These are phyloP conservation scores for Caenorhabditis tropicalis DNA, from an alignment of 1,140 invertebrate genomes.

Conservation along the genomic window DNA sequence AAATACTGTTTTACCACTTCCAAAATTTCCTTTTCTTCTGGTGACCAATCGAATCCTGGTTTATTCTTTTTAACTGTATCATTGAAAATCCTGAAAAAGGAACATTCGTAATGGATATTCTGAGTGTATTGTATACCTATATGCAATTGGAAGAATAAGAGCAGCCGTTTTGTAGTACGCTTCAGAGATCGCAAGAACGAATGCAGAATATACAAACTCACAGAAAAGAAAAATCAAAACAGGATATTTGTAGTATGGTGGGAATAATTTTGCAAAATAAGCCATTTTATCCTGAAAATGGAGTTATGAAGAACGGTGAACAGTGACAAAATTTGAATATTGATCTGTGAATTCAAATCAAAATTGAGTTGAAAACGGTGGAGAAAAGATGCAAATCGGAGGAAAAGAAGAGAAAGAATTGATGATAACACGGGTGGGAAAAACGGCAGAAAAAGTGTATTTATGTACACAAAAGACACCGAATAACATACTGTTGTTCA, in stretches of 20 bases:
- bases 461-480: slow-evolving; percentile 30
- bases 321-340: background rate
- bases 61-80: slow-evolving; percentile 49
- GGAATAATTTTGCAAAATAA: slow-evolving; percentile 39
- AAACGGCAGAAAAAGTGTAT: slow-evolving; percentile 29
- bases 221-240: slow-evolving; percentile 43
- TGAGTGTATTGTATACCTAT: background rate
- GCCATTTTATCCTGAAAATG: background rate
- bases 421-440: slow-evolving; percentile 27
- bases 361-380: background rate
- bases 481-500: slow-evolving; percentile 1
- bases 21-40: slow-evolving; percentile 18
- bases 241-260: slow-evolving; percentile 55
- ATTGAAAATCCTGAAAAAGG: slow-evolving; percentile 47
- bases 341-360: background rate
- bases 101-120: background rate
- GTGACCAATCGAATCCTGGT: slow-evolving; percentile 45
- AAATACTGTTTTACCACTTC: slow-evolving; percentile 44
- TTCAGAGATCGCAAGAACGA: slow-evolving; percentile 45
- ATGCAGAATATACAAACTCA: slow-evolving; percentile 47
- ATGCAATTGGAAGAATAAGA: slow-evolving; percentile 50
- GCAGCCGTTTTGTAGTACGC: slow-evolving; percentile 51
- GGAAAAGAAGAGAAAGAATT: background rate
- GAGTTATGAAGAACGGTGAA: too few relatives aligned
- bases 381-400: slow-evolving; percentile 10